These are phyloP conservation scores for Allophyes oxyacanthae DNA, from an alignment of 2,888 invertebrate species.

Conservation along the genomic window DNA sequence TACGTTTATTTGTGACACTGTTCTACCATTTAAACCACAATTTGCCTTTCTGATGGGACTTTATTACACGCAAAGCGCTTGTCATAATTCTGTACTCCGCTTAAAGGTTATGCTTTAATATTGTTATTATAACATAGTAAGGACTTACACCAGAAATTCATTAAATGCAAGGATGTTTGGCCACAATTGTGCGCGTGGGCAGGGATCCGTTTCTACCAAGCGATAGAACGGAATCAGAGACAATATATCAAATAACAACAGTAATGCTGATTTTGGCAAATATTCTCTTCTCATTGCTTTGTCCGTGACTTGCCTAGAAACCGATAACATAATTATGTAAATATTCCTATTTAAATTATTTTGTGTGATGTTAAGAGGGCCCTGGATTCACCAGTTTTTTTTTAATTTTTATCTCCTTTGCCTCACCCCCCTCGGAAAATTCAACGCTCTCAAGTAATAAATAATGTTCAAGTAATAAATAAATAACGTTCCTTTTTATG, in stretches of 20 bases:
- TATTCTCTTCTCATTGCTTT: slow-evolving; percentile 70
- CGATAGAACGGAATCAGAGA: slow-evolving; percentile 69
- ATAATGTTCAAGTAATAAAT: no score
- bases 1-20: no score
- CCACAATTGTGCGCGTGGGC: slow-evolving; percentile 59
- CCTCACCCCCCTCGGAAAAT: no score
- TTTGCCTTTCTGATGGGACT: background rate
- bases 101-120: background rate
- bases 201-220: slow-evolving; percentile 52
- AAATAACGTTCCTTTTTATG: no score
- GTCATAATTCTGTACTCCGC: background rate
- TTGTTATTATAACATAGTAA: background rate
- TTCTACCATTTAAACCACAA: no score
- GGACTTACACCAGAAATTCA: slow-evolving; percentile 72
- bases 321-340: background rate
- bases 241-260: slow-evolving; percentile 66
- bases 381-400: no score
- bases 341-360: background rate
- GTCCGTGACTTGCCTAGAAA: slow-evolving; percentile 65
- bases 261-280: slow-evolving; percentile 67
- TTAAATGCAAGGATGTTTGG: slow-evolving; percentile 70
- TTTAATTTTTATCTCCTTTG: no score
- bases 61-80: background rate
- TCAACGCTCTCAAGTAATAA: no score
- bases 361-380: no score